Evolutionary conservation across 2,797 vertebrate genomes (phyloP).

Genomic region (Chelmon rostratus): DNA sequence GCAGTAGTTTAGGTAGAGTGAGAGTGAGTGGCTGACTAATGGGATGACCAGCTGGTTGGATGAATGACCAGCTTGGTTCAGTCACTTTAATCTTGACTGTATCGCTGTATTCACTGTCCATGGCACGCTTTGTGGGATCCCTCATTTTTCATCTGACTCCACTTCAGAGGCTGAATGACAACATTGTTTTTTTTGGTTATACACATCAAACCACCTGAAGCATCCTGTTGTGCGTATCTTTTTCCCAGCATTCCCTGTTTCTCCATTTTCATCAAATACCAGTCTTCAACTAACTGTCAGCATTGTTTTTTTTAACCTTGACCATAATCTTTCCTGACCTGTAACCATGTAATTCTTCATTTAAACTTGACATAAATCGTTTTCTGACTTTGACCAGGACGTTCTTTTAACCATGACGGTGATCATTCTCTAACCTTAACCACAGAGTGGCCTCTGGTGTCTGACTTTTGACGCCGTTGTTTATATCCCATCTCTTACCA

Average conservation of each 20-base stretch:
- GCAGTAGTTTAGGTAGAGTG: slow-evolving; percentile 41
- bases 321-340: background rate
- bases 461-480: too few species aligned
- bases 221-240: background rate
- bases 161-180: background rate
- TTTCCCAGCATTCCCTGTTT: background rate
- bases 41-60: slow-evolving; percentile 32
- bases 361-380: background rate
- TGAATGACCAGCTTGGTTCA: slow-evolving; percentile 26
- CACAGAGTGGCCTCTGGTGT: too few species aligned
- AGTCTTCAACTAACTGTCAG: background rate
- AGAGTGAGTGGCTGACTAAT: slow-evolving; percentile 37
- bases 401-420: background rate
- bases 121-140: background rate
- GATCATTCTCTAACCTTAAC: too few species aligned
- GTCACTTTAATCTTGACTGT: slow-evolving; percentile 14
- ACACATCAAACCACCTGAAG: background rate
- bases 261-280: background rate
- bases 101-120: too few species aligned
- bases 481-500: too few species aligned
- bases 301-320: background rate
- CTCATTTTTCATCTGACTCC: background rate
- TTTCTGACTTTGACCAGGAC: too few species aligned
- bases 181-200: background rate
- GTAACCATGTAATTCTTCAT: background rate